phyloP scores from a whole-genome alignment of 2,797 vertebrate genomes.

The Sebastes hopkinsi region DNA sequence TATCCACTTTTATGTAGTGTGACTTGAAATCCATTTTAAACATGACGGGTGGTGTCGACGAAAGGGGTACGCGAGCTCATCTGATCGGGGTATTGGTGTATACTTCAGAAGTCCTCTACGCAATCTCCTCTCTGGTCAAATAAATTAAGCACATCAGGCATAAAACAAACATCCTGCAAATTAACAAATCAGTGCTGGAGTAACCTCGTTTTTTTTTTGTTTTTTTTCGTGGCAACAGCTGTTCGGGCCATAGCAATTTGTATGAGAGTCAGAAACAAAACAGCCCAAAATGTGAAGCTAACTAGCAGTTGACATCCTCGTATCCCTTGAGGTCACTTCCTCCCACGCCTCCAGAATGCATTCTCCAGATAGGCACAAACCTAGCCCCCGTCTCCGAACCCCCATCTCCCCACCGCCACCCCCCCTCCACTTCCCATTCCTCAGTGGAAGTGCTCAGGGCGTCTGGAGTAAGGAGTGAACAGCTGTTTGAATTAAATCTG shows the following conservation, averaged over 20 bases:
- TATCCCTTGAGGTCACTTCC: constrained; percentile 60
- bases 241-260: constrained; percentile 44
- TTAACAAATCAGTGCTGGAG: background rate
- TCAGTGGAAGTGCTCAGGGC: constrained; percentile 69
- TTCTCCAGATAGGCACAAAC: constrained; percentile 27
- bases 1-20: background rate
- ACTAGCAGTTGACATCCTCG: constrained; percentile 54
- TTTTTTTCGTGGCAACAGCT: constrained; percentile 26
- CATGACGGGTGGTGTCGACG: background rate
- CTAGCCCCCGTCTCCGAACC: background rate
- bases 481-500: constrained; percentile 86
- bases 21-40: background rate
- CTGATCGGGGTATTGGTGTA: background rate
- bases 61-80: background rate
- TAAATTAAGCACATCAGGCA: background rate
- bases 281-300: constrained; percentile 52
- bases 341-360: constrained; percentile 38
- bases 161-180: constrained; percentile 11
- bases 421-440: constrained; percentile 30
- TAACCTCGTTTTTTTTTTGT: background rate
- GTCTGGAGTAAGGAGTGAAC: constrained; percentile 70
- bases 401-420: background rate
- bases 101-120: background rate
- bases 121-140: background rate
- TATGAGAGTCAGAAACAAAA: constrained; percentile 58